Conservation (phyloP, 2,888 invertebrate genomes). For the Miltochrista miniata region DNA sequence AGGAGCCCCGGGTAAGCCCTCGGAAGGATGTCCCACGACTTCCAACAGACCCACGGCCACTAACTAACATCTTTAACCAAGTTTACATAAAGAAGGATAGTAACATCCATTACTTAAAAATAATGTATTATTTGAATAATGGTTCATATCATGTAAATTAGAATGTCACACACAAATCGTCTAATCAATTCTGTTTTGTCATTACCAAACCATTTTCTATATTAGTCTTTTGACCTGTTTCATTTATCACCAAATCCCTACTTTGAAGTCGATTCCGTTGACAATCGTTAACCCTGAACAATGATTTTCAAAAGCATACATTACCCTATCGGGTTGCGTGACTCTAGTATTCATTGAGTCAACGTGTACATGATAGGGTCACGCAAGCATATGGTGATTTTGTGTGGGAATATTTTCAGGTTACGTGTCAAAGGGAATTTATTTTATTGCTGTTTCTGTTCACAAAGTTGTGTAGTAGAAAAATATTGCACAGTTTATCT, state of each 20-base stretch:
- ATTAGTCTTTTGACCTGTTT: constrained; percentile 4
- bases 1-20: too few relatives aligned
- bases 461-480: constrained; percentile 3
- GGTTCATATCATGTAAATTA: neutral
- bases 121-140: neutral
- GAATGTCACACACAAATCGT: neutral
- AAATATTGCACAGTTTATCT: constrained; percentile 2
- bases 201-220: neutral
- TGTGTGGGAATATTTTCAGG: constrained; percentile 18
- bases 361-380: constrained; percentile 22
- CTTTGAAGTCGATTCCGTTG: constrained; percentile 22
- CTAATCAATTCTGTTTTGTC: neutral
- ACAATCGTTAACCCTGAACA: constrained; percentile 32
- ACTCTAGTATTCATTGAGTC: constrained; percentile 24
- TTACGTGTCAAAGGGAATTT: constrained; percentile 5
- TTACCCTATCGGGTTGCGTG: constrained; percentile 36
- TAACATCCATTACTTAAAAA: neutral
- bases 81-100: neutral
- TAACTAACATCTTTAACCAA: neutral
- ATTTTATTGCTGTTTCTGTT: constrained; percentile 4
- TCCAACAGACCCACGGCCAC: too few relatives aligned
- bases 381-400: constrained; percentile 31
- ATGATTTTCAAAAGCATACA: constrained; percentile 35
- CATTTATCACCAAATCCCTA: constrained; percentile 6
- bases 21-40: too few relatives aligned